Evolutionary conservation across 2,888 invertebrate genomes (phyloP).

Genomic region (Lamproptera curius): DNA sequence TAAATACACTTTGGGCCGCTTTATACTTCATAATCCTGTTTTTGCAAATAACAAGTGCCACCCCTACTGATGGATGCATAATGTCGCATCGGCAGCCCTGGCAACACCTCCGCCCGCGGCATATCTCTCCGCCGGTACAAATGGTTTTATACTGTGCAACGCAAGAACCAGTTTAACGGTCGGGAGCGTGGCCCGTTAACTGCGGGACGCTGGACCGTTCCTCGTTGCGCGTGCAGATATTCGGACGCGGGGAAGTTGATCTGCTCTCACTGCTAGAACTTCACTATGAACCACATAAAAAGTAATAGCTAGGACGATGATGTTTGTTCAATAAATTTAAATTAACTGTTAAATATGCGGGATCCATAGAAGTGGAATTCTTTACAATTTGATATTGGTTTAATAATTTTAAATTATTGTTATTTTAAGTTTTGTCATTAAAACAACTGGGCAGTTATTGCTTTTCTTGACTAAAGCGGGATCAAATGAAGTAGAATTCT

Average conservation of each 20-base stretch:
- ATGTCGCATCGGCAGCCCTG: background rate
- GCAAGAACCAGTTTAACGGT: conserved; percentile 63
- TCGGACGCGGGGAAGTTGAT: conserved; percentile 1
- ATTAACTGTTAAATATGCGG: background rate
- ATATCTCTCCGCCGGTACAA: conserved; percentile 39
- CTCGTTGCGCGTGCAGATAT: conserved; percentile 33
- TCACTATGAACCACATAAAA: background rate
- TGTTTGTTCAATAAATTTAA: background rate
- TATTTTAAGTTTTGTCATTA: too few species aligned
- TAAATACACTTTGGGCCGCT: too few species aligned
- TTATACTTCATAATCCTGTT: too few species aligned
- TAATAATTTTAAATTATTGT: background rate
- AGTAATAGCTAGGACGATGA: background rate
- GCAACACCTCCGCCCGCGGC: conserved; percentile 30
- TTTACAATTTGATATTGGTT: background rate
- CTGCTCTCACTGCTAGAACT: too few species aligned
- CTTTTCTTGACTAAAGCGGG: too few species aligned
- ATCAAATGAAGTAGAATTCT: too few species aligned
- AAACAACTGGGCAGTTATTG: too few species aligned
- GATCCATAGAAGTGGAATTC: background rate
- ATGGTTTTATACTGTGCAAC: conserved; percentile 36
- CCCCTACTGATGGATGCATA: too few species aligned
- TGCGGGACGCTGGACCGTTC: conserved; percentile 45
- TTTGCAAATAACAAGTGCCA: too few species aligned
- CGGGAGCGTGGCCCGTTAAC: conserved; percentile 48